A percentile compares a stretch with the other conserved stretches of the same genome.
These are phyloP conservation scores for Fissipunctia ypsillon DNA, from an alignment of 2,888 invertebrate species.

Conservation along the genomic window DNA sequence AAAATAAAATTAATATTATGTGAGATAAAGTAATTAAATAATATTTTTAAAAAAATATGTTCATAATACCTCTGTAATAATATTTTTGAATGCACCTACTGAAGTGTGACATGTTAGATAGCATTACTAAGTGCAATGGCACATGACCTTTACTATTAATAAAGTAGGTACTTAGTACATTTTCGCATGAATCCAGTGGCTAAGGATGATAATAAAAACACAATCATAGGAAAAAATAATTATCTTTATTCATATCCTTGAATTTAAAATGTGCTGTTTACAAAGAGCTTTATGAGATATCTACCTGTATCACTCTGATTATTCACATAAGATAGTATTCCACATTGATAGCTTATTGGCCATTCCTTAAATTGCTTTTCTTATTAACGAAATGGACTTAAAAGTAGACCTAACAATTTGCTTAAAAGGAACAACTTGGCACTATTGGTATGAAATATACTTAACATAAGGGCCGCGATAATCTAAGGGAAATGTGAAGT, in stretches of 20 bases:
- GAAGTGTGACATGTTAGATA: slow-evolving; percentile 3
- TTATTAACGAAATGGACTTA: slow-evolving; percentile 45
- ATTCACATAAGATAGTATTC: slow-evolving; percentile 55
- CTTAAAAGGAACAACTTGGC: slow-evolving; percentile 78
- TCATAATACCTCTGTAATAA: not conserved
- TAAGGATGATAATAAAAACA: slow-evolving; percentile 39
- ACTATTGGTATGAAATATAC: slow-evolving; percentile 77
- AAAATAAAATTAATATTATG: not conserved
- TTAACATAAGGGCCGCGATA: slow-evolving; percentile 67
- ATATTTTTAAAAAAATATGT: not conserved
- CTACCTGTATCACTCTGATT: slow-evolving; percentile 59
- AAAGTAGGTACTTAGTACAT: not conserved
- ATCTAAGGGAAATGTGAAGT: slow-evolving; percentile 71
- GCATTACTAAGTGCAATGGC: not conserved
- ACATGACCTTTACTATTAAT: slow-evolving; percentile 12
- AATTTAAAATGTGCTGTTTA: slow-evolving; percentile 71
- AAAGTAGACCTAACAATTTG: slow-evolving; percentile 58
- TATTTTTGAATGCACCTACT: not conserved
- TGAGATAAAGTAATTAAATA: not conserved
- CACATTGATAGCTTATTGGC: slow-evolving; percentile 43
- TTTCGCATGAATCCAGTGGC: not conserved
- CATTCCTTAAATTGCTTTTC: slow-evolving; percentile 41
- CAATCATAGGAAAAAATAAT: slow-evolving; percentile 74
- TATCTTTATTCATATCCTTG: slow-evolving; percentile 72
- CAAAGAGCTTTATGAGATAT: slow-evolving; percentile 64